Evolutionary conservation across 2,888 invertebrate genomes (phyloP), one percentile per base, ranked within the genome.

Genomic region (Tholera decimalis): DNA sequence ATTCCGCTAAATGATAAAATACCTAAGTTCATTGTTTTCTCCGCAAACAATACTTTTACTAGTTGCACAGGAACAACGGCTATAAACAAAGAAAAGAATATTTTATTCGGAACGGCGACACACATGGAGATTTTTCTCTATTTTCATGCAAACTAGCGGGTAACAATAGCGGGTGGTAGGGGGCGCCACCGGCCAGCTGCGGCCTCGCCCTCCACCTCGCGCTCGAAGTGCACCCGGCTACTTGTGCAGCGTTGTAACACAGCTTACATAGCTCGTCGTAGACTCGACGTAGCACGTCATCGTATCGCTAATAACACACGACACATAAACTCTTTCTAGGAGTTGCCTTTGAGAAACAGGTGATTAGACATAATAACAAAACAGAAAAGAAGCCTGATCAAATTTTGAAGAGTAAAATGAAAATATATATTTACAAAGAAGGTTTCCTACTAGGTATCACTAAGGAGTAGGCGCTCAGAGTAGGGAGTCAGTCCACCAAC

Each of bases 101-200:
- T 92, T 93, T 92, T 93, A 93, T 93, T 92, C 85, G 89, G 90
- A 91, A 88, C 87, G 86, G 87, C 90, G 92, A 91, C 92, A 93
- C 88, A 93, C 91, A 92, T 91, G 90, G 88, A 90, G 88, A 91
- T 88, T 92, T 92, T 92, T 91, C 90, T 91, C 89, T 92, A 90
- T 93, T 93, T 93, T 91, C 91, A 93, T 92, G 90, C 92, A 92
- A 93, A 93, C 90, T 91, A 91, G 89, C 86, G 89, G 87, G 87
- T 86, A 92, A 93, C 93, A 93, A 93, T 91, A 77, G 91, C 83
- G 80, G 85, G 87, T 83, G 87, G 79, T 82, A 84, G 84, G 86
- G 81, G 79, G 80, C 57, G 76, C 82, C 70, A 82, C 77, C 82
- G 70, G 82, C 84, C 88, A 85, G 86, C 87, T 89, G 88, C 87